Conservation (phyloP, 1,140 invertebrate genomes). For the Sogatella furcifera region DNA sequence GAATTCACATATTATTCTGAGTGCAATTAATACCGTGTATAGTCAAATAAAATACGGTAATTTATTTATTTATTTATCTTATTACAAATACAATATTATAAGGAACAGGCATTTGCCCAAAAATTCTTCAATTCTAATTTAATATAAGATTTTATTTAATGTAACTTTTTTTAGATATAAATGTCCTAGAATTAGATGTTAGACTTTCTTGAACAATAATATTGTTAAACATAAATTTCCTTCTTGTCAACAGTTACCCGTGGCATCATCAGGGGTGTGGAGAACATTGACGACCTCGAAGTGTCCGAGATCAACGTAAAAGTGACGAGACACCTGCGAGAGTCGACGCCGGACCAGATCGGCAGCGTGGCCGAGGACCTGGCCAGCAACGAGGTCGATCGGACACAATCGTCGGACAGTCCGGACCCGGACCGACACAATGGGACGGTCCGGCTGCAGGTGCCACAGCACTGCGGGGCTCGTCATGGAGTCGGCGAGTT, state of each 20-base stretch:
- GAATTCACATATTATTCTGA: too few relatives aligned
- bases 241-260: slow-evolving; percentile 43
- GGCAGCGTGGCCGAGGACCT: slow-evolving; percentile 25
- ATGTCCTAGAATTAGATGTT: too few relatives aligned
- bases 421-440: not conserved
- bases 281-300: slow-evolving; percentile 48
- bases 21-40: too few relatives aligned
- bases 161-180: too few relatives aligned
- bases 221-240: slow-evolving; percentile 10
- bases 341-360: slow-evolving; percentile 32
- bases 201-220: too few relatives aligned
- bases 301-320: slow-evolving; percentile 53
- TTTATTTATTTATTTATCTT: too few relatives aligned
- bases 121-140: too few relatives aligned
- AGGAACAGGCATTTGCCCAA: too few relatives aligned
- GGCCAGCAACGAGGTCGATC: slow-evolving; percentile 28
- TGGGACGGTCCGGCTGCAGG: slow-evolving; percentile 27
- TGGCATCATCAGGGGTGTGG: slow-evolving; percentile 52
- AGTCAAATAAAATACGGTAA: too few relatives aligned
- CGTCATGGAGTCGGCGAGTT: slow-evolving; percentile 60
- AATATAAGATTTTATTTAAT: too few relatives aligned
- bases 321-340: slow-evolving; percentile 52
- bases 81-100: too few relatives aligned
- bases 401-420: slow-evolving; percentile 25
- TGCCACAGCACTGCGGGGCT: slow-evolving; percentile 55